phyloP scores from a whole-genome alignment of 2,113 vertebrate species.

The Hystrix brachyura region DNA sequence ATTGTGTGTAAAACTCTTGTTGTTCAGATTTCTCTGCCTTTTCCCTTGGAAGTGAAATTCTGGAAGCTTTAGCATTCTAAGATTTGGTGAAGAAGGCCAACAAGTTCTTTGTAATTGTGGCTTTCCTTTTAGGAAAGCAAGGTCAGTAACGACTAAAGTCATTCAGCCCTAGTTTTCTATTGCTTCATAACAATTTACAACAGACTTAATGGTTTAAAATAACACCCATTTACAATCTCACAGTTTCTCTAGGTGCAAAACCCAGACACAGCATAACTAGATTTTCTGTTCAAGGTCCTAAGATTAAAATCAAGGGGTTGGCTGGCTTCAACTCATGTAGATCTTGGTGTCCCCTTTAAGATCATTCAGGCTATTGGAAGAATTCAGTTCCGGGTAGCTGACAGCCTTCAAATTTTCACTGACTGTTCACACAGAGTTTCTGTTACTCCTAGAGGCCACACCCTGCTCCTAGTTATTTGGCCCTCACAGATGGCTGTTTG shows the following conservation, averaged over 20 bases:
- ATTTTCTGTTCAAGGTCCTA: background rate
- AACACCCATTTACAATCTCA: background rate
- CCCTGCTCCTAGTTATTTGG: background rate
- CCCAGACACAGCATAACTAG: background rate
- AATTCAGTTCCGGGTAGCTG: background rate
- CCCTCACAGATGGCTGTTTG: background rate
- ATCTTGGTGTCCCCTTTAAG: background rate
- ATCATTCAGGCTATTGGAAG: background rate
- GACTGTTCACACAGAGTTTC: background rate
- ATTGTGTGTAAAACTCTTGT: background rate
- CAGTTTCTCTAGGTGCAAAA: background rate
- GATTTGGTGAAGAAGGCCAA: background rate
- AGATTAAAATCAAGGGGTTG: background rate
- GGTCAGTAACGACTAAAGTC: background rate
- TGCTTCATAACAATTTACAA: background rate
- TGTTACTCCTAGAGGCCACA: background rate
- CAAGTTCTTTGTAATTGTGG: background rate
- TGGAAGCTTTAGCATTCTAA: background rate
- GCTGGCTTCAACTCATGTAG: background rate
- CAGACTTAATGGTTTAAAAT: background rate
- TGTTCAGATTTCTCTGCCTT: background rate
- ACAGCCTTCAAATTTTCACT: background rate
- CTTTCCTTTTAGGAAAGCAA: background rate
- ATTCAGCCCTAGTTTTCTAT: background rate
- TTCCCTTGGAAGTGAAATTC: background rate